Base-by-base conservation (phyloP, 2,888 invertebrate species). In the Caenorhabditis becei region DNA sequence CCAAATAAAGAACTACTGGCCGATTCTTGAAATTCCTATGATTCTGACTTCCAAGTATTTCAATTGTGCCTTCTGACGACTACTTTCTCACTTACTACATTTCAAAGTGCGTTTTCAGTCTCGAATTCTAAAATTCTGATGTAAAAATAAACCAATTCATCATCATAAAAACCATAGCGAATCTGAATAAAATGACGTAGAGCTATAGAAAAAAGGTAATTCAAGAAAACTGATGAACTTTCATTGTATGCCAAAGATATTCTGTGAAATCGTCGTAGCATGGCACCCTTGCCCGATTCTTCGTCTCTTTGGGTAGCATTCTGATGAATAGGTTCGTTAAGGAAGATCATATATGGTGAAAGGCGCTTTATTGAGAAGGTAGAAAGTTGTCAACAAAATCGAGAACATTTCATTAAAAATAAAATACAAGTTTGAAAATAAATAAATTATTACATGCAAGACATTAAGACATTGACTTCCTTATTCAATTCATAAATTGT, bases 291-390 rank as follows among this genome's bases (percentile, higher is more conserved):
- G 18, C 10, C 47, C 26, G 23, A 28, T 28, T 54, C 54, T 1
- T 16, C n/a, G 10, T 23, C 54, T 14, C 20, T 28, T 7, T 26
- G 8, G 54, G 26, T 10, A 5, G 54, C 11, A 28, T 26, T 7
- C 3, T 24, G 4, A 3, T 54, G 54, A 54, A 54, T 54, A 54
- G 54, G 54, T 54, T 54, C 54, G 20, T 54, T 54, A 54, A 18
- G 51, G 5, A 28, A 54, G 14, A 28, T 16, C 16, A 28, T n/a
- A 2, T 16, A 28, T 28, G 3, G 18, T 54, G 54, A 54, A 54
- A 54, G 16, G 54, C 3, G 4, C 20, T 2, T 28, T 54, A 54
- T 47, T 47, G 20, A 3, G 5, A 16, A 41, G 41, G 41, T 41
- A 16, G 16, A 35, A 5, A 8, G 35, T 35, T 41, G 41, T 41